A percentile compares a stretch with the other conserved stretches of the same genome.
phyloP scores from a whole-genome alignment of 2,888 invertebrate species.

The Allophyes oxyacanthae region DNA sequence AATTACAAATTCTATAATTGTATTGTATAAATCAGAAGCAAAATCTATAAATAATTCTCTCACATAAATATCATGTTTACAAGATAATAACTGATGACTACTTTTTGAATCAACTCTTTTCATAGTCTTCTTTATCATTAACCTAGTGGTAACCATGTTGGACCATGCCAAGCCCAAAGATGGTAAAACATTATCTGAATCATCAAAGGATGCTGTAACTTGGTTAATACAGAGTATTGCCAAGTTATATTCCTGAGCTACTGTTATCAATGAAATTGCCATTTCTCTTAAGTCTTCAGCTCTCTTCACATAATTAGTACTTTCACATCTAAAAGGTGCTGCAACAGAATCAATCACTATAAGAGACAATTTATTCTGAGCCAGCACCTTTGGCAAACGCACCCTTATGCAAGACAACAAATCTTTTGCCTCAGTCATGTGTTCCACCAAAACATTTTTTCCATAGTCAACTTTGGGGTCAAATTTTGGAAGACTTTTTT shows the following conservation, averaged over 20 bases:
- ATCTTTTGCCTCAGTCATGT: constrained; percentile 79
- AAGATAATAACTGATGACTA: constrained; percentile 1
- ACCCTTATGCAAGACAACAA: constrained; percentile 76
- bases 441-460: constrained; percentile 80
- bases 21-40: constrained; percentile 76
- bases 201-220: constrained; percentile 77
- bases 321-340: constrained; percentile 82
- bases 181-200: constrained; percentile 69
- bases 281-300: constrained; percentile 83
- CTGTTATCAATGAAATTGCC: constrained; percentile 67
- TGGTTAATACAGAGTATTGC: constrained; percentile 83
- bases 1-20: constrained; percentile 66
- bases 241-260: constrained; percentile 74
- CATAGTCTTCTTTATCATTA: constrained; percentile 46
- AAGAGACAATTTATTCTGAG: constrained; percentile 65
- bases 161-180: constrained; percentile 85
- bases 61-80: constrained; percentile 49
- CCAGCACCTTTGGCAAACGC: constrained; percentile 75
- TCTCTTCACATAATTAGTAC: constrained; percentile 78
- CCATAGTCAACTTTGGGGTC: constrained; percentile 65
- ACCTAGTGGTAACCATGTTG: constrained; percentile 80
- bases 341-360: constrained; percentile 83
- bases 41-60: constrained; percentile 73
- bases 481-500: constrained; percentile 57
- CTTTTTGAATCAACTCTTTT: constrained; percentile 21